Evolutionary conservation across 2,888 invertebrate species (phyloP).

Genomic region (Temnothorax ravouxi): DNA sequence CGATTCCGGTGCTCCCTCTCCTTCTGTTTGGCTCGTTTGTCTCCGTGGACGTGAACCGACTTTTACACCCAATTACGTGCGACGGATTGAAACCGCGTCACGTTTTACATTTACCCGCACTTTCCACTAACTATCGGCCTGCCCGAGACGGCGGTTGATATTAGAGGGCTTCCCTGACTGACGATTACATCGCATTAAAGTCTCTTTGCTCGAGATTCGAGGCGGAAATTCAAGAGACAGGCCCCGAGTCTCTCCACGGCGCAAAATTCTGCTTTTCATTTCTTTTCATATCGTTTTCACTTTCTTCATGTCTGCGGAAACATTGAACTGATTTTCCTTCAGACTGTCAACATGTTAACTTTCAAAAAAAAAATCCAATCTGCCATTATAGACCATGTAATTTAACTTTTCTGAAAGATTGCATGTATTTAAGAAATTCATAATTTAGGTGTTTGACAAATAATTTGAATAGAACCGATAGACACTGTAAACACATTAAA

Average conservation of each 20-base stretch:
- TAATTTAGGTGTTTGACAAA: not conserved
- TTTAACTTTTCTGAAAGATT: constrained; percentile 8
- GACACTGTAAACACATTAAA: not conserved
- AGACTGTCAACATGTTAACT: not conserved
- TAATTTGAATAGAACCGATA: not conserved
- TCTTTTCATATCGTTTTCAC: not conserved
- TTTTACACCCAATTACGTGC: constrained; percentile 70
- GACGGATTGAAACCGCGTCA: constrained; percentile 65
- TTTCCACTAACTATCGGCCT: constrained; percentile 73
- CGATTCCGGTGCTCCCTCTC: constrained; percentile 4
- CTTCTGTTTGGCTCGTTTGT: constrained; percentile 53
- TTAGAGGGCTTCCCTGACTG: constrained; percentile 62
- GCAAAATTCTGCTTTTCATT: constrained; percentile 24
- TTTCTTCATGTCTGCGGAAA: not conserved
- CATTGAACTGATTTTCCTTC: not conserved
- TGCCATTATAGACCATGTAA: not conserved
- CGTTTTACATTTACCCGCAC: constrained; percentile 73
- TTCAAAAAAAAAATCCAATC: not conserved
- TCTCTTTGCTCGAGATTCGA: constrained; percentile 64
- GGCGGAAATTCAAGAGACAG: constrained; percentile 3
- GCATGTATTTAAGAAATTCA: not conserved
- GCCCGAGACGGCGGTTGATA: constrained; percentile 47
- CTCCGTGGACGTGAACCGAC: constrained; percentile 45
- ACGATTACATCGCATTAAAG: constrained; percentile 63
- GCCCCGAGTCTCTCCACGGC: not conserved